Evolutionary conservation across 2,113 vertebrate species (phyloP).

Genomic region (Mus musculus): DNA sequence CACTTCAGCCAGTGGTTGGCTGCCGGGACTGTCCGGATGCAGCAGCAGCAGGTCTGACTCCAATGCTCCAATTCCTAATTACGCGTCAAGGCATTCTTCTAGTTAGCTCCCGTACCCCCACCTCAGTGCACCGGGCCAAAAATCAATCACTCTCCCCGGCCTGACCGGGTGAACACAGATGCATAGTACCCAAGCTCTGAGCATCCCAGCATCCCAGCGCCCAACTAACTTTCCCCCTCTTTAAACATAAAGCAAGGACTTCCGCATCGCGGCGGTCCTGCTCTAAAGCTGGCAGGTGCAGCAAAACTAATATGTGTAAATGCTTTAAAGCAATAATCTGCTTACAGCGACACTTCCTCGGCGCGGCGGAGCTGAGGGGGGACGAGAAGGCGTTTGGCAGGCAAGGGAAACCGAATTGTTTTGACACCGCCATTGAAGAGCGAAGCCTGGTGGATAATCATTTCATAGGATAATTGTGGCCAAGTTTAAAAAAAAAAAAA

Average conservation of each 20-base stretch:
- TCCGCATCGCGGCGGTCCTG: slow-evolving; percentile 71
- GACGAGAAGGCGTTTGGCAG: slow-evolving; percentile 80
- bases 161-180: slow-evolving; percentile 86
- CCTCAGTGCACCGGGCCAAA: slow-evolving; percentile 77
- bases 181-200: slow-evolving; percentile 87
- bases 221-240: slow-evolving; percentile 48
- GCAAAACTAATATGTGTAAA: slow-evolving; percentile 89
- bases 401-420: slow-evolving; percentile 87
- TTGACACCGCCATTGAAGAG: slow-evolving; percentile 88
- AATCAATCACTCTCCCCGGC: slow-evolving; percentile 87
- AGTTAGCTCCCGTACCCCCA: slow-evolving; percentile 65
- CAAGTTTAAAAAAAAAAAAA: slow-evolving; percentile 66
- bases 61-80: slow-evolving; percentile 94
- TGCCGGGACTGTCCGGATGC: slow-evolving; percentile 80
- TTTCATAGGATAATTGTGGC: slow-evolving; percentile 84
- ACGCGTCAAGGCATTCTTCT: slow-evolving; percentile 89
- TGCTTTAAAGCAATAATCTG: slow-evolving; percentile 83
- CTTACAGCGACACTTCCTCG: slow-evolving; percentile 83
- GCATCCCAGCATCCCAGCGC: slow-evolving; percentile 84
- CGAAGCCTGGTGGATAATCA: slow-evolving; percentile 85
- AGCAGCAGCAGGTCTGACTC: slow-evolving; percentile 65
- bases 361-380: slow-evolving; percentile 77
- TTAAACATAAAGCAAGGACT: slow-evolving; percentile 75
- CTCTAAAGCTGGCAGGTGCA: slow-evolving; percentile 85
- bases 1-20: slow-evolving; percentile 73